Conservation (phyloP, 2,797 vertebrate genomes). For the Micromesistius poutassou region DNA sequence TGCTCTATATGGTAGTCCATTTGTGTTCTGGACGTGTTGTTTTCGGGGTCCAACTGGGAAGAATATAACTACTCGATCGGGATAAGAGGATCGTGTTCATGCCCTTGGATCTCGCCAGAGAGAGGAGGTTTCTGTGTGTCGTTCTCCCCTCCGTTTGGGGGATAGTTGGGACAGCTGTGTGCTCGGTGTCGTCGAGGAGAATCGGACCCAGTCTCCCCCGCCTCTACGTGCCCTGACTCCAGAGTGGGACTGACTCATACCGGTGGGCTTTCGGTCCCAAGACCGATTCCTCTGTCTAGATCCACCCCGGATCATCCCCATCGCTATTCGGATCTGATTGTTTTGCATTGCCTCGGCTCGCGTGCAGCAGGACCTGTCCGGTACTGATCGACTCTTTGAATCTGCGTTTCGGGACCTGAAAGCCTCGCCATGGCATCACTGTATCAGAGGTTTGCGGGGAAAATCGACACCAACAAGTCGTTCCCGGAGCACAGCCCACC, state of each 20-base stretch:
- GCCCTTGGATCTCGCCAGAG: neutral
- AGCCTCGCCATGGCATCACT: conserved; percentile 82
- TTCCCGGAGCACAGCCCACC: conserved; percentile 77
- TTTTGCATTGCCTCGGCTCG: too few species aligned
- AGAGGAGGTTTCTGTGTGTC: neutral
- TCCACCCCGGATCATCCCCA: too few species aligned
- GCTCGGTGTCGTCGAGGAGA: conserved; percentile 12
- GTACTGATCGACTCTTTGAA: too few species aligned
- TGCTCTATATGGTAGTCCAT: neutral
- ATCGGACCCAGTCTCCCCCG: conserved; percentile 21
- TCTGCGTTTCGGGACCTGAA: neutral
- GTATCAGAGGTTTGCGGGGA: conserved; percentile 85
- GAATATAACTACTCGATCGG: neutral
- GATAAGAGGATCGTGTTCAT: neutral
- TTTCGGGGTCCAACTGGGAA: neutral
- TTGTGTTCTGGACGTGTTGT: neutral
- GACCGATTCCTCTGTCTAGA: too few species aligned
- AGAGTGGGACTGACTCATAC: conserved; percentile 33
- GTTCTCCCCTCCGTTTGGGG: neutral
- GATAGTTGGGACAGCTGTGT: neutral
- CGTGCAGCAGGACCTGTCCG: too few species aligned
- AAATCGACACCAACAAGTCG: conserved; percentile 88
- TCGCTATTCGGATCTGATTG: too few species aligned
- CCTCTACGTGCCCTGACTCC: conserved; percentile 77
- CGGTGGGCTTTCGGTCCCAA: too few species aligned